Evolutionary conservation across 2,113 vertebrate genomes (phyloP).

Genomic region (Xenotilapia flavipinnis): DNA sequence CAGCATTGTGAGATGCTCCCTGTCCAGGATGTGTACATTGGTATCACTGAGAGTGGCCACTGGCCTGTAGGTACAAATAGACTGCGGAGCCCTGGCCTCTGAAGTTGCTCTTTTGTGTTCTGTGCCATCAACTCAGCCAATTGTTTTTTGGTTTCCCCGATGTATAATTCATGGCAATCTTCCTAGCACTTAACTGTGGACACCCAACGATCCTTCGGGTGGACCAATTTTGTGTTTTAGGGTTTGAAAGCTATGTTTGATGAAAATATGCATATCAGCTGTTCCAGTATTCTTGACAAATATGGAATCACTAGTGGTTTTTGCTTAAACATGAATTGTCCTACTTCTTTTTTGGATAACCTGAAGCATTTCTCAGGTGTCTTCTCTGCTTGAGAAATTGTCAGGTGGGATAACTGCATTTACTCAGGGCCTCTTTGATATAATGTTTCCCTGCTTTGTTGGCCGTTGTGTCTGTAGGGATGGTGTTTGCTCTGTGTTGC

Average conservation of each 20-base stretch:
- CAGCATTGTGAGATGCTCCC: background rate
- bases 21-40: background rate
- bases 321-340: background rate
- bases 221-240: background rate
- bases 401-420: background rate
- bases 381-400: background rate
- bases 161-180: background rate
- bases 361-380: background rate
- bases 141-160: background rate
- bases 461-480: background rate
- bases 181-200: background rate
- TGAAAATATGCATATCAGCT: background rate
- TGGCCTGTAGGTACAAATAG: background rate
- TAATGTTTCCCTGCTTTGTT: background rate
- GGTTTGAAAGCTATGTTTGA: background rate
- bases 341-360: background rate
- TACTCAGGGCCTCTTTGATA: background rate
- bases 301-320: background rate
- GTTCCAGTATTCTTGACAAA: background rate
- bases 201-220: background rate
- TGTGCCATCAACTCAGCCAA: background rate
- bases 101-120: background rate
- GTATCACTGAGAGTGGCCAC: background rate
- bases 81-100: background rate
- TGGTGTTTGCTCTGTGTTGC: background rate